These are phyloP conservation scores for Hycleus cichorii DNA, from an alignment of 1,140 invertebrate species.

Conservation along the genomic window DNA sequence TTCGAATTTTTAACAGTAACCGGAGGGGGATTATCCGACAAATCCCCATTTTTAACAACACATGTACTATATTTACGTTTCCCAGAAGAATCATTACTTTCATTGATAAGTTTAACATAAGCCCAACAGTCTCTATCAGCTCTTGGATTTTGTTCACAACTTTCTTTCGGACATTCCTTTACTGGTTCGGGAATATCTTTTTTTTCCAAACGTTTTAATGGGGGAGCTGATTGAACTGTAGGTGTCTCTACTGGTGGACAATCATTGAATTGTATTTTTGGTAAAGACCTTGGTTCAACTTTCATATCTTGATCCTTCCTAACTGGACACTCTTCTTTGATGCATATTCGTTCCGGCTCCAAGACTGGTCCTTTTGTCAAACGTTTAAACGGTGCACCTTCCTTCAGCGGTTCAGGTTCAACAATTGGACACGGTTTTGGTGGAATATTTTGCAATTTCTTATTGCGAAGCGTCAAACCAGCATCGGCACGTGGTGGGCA, in stretches of 20 bases:
- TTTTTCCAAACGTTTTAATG: constrained; percentile 12
- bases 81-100: neutral
- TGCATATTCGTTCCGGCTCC: neutral
- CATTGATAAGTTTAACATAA: neutral
- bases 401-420: neutral
- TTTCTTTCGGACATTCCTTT: constrained; percentile 5
- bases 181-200: constrained; percentile 11
- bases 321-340: constrained; percentile 11
- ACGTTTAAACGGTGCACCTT: constrained; percentile 1
- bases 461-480: constrained; percentile 4
- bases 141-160: neutral
- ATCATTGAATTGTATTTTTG: constrained; percentile 1
- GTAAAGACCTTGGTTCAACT: constrained; percentile 2
- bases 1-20: neutral
- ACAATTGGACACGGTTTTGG: neutral
- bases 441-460: neutral
- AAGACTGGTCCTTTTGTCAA: neutral
- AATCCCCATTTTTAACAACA: neutral
- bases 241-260: constrained; percentile 8
- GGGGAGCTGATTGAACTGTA: neutral
- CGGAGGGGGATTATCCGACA: neutral
- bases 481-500: constrained; percentile 12
- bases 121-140: constrained; percentile 8
- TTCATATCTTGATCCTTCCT: neutral
- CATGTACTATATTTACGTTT: neutral